Evolutionary conservation across 1,140 invertebrate species (phyloP).

Genomic region (Acromyrmex heyeri): DNA sequence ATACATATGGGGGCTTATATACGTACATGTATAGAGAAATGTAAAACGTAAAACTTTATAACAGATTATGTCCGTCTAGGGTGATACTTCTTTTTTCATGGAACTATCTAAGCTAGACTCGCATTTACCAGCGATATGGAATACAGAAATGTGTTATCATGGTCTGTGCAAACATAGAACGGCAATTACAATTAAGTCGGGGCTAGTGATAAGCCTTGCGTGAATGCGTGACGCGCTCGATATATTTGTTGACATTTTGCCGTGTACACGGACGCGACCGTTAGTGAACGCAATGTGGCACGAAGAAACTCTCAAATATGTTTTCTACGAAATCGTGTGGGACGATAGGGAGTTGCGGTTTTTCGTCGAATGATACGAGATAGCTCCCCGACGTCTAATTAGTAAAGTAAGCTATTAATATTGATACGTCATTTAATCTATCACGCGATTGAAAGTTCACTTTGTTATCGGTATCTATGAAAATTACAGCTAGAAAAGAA

Average conservation of each 20-base stretch:
- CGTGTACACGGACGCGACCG: conserved; percentile 46
- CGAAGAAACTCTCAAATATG: conserved; percentile 36
- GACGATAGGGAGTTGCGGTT: conserved; percentile 1
- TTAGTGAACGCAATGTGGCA: conserved; percentile 32
- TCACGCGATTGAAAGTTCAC: conserved; percentile 24
- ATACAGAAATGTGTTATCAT: conserved; percentile 73
- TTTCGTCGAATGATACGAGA: conserved; percentile 1
- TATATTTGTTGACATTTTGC: conserved; percentile 70
- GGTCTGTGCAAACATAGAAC: conserved; percentile 64
- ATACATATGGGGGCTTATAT: background rate
- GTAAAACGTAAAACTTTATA: conserved; percentile 12
- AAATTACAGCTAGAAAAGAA: conserved; percentile 37
- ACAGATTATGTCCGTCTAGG: background rate
- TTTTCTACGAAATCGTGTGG: conserved; percentile 44
- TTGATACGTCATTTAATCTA: conserved; percentile 23
- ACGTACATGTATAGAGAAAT: background rate
- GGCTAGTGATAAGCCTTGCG: conserved; percentile 71
- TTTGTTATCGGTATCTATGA: background rate
- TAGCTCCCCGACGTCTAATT: conserved; percentile 19
- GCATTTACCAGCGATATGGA: conserved; percentile 41
- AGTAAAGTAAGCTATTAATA: conserved; percentile 56
- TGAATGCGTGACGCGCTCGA: conserved; percentile 73
- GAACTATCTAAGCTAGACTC: conserved; percentile 42
- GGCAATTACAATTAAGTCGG: conserved; percentile 76
- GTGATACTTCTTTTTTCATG: conserved; percentile 11